Conservation (phyloP, 2,888 invertebrate genomes). For the Lithophane ornitopus region DNA sequence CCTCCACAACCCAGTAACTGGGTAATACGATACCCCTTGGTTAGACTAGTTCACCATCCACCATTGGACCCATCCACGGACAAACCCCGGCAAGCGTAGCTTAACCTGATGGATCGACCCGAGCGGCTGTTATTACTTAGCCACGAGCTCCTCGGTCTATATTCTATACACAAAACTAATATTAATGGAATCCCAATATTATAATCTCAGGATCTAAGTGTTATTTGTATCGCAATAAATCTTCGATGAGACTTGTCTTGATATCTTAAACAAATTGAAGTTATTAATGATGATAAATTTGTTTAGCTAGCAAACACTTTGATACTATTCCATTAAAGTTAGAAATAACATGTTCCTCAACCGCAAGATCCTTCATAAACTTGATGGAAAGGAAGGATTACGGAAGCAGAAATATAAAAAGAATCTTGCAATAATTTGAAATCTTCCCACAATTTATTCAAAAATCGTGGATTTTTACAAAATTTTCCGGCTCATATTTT, state of each 20-base stretch:
- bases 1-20: no score
- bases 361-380: neutral
- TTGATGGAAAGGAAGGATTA: neutral
- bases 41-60: no score
- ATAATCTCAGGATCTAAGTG: neutral
- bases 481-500: no score
- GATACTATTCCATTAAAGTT: neutral
- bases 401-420: neutral
- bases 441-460: neutral
- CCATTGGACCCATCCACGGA: no score
- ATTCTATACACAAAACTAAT: neutral
- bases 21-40: no score
- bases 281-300: neutral
- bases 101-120: no score
- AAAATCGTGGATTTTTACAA: neutral
- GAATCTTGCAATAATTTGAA: neutral
- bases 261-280: neutral
- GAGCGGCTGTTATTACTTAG: no score
- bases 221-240: slow-evolving; percentile 14
- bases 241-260: neutral
- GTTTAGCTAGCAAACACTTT: neutral
- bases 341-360: neutral
- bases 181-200: slow-evolving; percentile 29
- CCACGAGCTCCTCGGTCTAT: no score
- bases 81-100: no score